phyloP scores from a whole-genome alignment of 2,797 vertebrate genomes.

The Anabacerthia variegaticeps region DNA sequence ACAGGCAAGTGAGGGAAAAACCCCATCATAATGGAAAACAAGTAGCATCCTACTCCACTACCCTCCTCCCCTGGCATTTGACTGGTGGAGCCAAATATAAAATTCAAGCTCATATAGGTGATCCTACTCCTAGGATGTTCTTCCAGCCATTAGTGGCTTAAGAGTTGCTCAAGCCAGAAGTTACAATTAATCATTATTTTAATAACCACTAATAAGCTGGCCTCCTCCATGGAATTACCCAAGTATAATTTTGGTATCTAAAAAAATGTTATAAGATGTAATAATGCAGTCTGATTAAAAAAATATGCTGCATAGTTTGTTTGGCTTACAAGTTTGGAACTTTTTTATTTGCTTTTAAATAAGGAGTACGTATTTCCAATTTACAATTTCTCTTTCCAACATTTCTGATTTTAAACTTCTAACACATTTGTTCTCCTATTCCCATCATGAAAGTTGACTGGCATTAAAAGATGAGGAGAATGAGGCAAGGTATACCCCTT shows the following conservation, averaged over 20 bases:
- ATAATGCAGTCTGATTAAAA: not conserved
- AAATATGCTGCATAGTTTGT: not conserved
- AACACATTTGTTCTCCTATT: not conserved
- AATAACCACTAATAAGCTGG: not conserved
- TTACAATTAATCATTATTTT: not conserved
- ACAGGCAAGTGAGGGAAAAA: not conserved
- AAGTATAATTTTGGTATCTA: not conserved
- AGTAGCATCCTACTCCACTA: not conserved
- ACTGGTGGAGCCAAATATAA: not conserved
- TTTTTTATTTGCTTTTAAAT: not conserved
- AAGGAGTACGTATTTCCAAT: not conserved
- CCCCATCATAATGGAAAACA: accelerated
- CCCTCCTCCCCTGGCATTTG: not conserved
- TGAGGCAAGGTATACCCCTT: not conserved
- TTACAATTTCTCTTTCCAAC: not conserved
- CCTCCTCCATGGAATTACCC: not conserved
- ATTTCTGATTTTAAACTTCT: not conserved
- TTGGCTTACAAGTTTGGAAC: not conserved
- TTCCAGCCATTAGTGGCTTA: not conserved
- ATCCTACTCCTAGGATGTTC: not conserved
- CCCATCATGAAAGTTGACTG: not conserved
- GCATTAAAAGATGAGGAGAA: not conserved
- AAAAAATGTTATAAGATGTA: not conserved
- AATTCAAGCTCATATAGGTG: not conserved
- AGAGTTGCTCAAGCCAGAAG: not conserved